Base-by-base conservation (phyloP, 2,797 vertebrate genomes). In the Bovichtus variegatus region DNA sequence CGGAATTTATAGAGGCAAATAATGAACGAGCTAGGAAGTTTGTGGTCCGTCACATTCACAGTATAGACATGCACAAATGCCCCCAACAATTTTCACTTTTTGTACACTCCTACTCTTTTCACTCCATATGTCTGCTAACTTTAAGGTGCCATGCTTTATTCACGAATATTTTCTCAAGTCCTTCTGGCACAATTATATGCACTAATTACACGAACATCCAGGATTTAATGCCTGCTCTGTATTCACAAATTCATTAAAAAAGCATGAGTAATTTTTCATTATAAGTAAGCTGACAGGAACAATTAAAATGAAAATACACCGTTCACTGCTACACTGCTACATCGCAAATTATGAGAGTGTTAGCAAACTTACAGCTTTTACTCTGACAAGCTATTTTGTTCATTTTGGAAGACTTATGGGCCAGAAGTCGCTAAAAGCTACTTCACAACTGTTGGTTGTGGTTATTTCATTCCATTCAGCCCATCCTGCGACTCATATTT, bases 121-220 rank as follows among this genome's bases (percentile, higher is more conserved):
- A 19, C 25, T 59, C 51, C n/a, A 49, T 34, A 23, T 29, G 18
- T 50, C n/a, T 51, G 47, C 13, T 38, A 34, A 44, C 34, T 51
- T 50, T 49, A 67, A 63, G 57, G 55, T 49, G 18, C 61, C 15
- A 12, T 19, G 15, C 15, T 58, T n/a, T 54, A 36, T 58, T 66
- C 27, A 2, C 16, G 69, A 44, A 46, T 40, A 40, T 53, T 23
- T 73, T 49, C 9, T 62, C 8, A 66, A 46, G 25, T 74, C 19
- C 5, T 25, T 29, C n/a, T 62, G n/a, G 18, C 27, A 58, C n/a
- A 64, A 25, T 58, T 50, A 29, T 12, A 21, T 23, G 31, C 49
- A 74, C n/a, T 63, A 69, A 75, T 66, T 61, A 75, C 23, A 74
- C 38, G 57, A 50, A 57, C 9, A 60, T 21, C 36, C 21, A 11